Percentiles rank a stretch among this genome's conserved stretches.
Evolutionary conservation across 2,113 vertebrate species (phyloP).

Genomic region (Ibidorhyncha struthersii): DNA sequence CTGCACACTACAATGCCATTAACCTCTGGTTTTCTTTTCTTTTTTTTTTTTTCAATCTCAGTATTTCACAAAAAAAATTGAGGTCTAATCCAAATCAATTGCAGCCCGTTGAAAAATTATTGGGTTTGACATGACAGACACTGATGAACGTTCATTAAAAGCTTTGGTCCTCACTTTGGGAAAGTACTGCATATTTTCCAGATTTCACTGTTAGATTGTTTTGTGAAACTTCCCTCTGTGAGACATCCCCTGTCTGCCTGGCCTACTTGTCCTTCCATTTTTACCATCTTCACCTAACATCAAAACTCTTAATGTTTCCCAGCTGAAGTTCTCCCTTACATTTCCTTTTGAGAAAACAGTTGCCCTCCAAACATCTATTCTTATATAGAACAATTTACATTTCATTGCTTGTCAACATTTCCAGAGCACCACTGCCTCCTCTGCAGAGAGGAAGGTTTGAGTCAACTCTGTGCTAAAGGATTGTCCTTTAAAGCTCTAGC

Average conservation of each 20-base stretch:
- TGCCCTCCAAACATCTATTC: constrained; percentile 6
- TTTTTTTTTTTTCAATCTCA: background rate
- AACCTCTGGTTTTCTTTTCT: background rate
- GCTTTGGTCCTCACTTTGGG: background rate
- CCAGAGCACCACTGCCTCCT: background rate
- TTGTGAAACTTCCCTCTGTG: background rate
- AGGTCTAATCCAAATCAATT: background rate
- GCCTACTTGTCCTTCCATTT: background rate
- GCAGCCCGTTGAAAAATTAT: background rate
- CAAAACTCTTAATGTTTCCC: background rate
- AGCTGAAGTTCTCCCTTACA: background rate
- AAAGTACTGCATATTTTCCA: background rate
- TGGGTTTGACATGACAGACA: background rate
- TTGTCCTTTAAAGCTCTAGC: background rate
- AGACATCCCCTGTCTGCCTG: background rate
- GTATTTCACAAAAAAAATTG: background rate
- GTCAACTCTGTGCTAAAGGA: background rate
- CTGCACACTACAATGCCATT: background rate
- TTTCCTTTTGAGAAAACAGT: background rate
- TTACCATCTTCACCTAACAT: background rate
- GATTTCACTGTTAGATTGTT: background rate
- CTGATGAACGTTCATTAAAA: background rate
- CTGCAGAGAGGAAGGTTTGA: background rate
- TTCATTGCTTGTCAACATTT: background rate
- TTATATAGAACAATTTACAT: constrained; percentile 4